Conservation (phyloP, 30 jellyfish, hydroid and myxozoan genomes). For the Aurelia aurita region DNA sequence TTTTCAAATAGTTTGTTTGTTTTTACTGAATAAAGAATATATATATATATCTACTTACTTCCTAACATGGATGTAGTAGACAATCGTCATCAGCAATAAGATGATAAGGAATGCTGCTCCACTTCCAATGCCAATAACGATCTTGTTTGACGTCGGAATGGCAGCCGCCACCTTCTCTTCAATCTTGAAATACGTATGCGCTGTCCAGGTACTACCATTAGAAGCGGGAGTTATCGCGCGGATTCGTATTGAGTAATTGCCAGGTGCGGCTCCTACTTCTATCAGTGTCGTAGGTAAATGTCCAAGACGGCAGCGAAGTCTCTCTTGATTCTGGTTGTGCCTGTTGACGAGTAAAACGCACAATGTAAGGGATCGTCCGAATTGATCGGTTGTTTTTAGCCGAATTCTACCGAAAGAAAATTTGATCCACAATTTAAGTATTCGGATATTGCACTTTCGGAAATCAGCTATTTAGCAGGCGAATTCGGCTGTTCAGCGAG, state of each 20-base stretch:
- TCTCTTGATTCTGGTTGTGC: constrained; percentile 62
- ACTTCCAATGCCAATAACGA: constrained; percentile 80
- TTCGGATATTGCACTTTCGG: too few relatives aligned
- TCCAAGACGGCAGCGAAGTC: constrained; percentile 85
- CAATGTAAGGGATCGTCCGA: too few relatives aligned
- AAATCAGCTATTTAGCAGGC: too few relatives aligned
- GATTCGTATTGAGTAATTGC: constrained; percentile 75
- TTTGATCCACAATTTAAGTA: too few relatives aligned
- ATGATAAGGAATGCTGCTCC: constrained; percentile 79
- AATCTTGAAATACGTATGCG: constrained; percentile 56
- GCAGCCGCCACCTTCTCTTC: constrained; percentile 31
- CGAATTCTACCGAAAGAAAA: too few relatives aligned
- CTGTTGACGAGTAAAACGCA: neutral
- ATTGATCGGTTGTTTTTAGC: too few relatives aligned
- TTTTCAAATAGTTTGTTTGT: too few relatives aligned
- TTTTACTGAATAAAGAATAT: too few relatives aligned
- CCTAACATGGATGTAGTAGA: constrained; percentile 78
- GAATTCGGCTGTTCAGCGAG: too few relatives aligned
- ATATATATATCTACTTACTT: constrained; percentile 60
- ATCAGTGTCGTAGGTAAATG: constrained; percentile 56
- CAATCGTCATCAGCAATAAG: constrained; percentile 61
- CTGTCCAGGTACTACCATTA: constrained; percentile 92
- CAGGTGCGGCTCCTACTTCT: constrained; percentile 75
- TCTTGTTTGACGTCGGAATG: constrained; percentile 23
- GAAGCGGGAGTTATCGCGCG: constrained; percentile 98